Evolutionary conservation across 1,140 invertebrate species (phyloP), one percentile per base, ranked within the genome.

Genomic region (Coenobita brevimanus): DNA sequence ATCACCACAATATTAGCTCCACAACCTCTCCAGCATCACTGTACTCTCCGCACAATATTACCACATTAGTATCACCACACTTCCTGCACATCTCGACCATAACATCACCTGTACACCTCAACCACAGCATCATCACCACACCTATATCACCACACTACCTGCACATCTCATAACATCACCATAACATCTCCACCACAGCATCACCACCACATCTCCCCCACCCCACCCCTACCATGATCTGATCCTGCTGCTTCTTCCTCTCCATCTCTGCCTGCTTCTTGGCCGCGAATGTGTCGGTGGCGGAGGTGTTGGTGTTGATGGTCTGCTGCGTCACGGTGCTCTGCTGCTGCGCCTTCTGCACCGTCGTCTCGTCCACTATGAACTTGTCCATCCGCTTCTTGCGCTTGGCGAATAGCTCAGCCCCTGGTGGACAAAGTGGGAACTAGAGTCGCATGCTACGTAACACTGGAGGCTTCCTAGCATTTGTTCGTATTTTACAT

Each of bases 331-430:
- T 93, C 91, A 67, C 67, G 57, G 82, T 83, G 41, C 54, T 38
- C 43, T 85, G 60, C 24, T 86, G 86, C 80, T 92, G 92, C 21
- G 91, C 90, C 89, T 93, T 92, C 81, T 91, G 91, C 27, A 93
- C 93, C 67, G 92, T 96, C 90, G 93, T 94, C 92, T 96, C 96
- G 90, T 97, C 96, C 24, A 97, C 95, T 24, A 97, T 94, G 96
- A 96, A 98, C 92, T 97, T 96, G 91, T 97, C 96, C 6, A 96
- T 96, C 91, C 95, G 95, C 94, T 96, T 96, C 92, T 96, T 95
- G 69, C 97, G 94, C 92, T 97, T 97, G 27, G 96, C 96, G 93
- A 97, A 97, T 91, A 97, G 94, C 93, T 96, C 96, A 21, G 96
- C 97, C 84, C 96, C 96, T 96, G 89, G 6, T 36, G 54, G 91